Conservation (phyloP, 2,888 invertebrate species). For the Acrobasis consociella region DNA sequence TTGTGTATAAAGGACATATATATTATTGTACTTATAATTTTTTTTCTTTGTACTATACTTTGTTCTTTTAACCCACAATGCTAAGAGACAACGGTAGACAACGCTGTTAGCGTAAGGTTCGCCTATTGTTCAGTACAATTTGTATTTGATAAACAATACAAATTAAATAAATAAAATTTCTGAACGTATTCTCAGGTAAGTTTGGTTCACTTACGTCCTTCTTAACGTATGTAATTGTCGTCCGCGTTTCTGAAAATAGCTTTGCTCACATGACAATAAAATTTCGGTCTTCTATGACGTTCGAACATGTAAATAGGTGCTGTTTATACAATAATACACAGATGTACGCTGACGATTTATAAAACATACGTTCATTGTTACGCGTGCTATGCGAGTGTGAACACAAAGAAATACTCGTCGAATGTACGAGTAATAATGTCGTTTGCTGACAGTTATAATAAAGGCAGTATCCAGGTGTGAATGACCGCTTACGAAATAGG, state of each 20-base stretch:
- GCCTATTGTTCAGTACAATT: too few species aligned
- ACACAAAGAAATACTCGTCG: constrained; percentile 6
- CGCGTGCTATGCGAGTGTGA: constrained; percentile 25
- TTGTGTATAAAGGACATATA: too few species aligned
- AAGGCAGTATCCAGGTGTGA: neutral
- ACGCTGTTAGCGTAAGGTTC: too few species aligned
- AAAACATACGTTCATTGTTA: constrained; percentile 51
- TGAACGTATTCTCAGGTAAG: too few species aligned
- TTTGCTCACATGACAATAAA: neutral
- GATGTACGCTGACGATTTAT: constrained; percentile 44
- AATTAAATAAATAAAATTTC: too few species aligned
- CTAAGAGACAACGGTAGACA: too few species aligned
- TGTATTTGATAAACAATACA: too few species aligned
- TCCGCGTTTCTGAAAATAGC: neutral
- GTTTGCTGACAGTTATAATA: constrained; percentile 5
- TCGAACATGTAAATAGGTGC: constrained; percentile 14
- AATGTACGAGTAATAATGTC: neutral
- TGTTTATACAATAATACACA: constrained; percentile 29
- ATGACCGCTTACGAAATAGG: constrained; percentile 6
- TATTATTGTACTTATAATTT: too few species aligned
- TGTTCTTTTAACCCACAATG: too few species aligned
- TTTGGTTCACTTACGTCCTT: too few species aligned
- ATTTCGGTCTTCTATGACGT: constrained; percentile 8
- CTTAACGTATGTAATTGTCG: too few species aligned
- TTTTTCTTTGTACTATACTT: too few species aligned